Base-by-base conservation (phyloP, 2,888 invertebrate genomes). In the Campoplex capitator region DNA sequence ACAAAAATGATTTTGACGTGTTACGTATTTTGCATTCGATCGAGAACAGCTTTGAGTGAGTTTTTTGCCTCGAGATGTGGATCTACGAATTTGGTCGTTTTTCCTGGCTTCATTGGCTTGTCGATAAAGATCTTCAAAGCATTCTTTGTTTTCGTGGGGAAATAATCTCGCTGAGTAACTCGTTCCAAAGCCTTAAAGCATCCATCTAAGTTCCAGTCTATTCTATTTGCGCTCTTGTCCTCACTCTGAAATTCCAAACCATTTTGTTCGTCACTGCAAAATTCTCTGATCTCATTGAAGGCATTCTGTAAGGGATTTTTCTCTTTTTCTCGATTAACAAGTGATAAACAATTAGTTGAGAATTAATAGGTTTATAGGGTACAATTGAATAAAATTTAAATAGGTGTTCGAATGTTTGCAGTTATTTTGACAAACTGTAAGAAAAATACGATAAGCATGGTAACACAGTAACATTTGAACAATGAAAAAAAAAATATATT, bases 121-220 rank as follows among this genome's bases (percentile, higher is more conserved):
- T 94, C 93, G 88, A 96, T 93, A 90, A 96, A 96, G 13, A 95
- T 90, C 91, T 95, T 95, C 4, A 96, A 90, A 0, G 95, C 95
- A 85, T 95, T 94, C 90, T 94, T 95, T 11, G 95, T 95, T 79
- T 94, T 91, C 67, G 93, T 91, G 16, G 96, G 95, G 89, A 96
- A 95, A 91, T 95, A 96, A 80, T 95, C 94, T 91, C 95, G 95
- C 88, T 94, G 94, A 13, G 95, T 93, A n/a, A 95, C 93, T 88
- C 95, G 95, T 91, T 96, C 95, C 3, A 97, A 92, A 0, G 96
- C 95, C 11, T 95, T 91, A 89, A 96, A 95, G 88, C 97, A 97
- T 2, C 96, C 96, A 0, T 96, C 95, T 6, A 97, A 93, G 80
- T 96, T 95, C 96, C 96, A 97, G 0, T 96, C 95, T 9, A 96